Percentiles rank a stretch among this genome's conserved stretches.
These are phyloP conservation scores for Siniperca obscura DNA, from an alignment of 2,797 vertebrate species.

Conservation along the genomic window DNA sequence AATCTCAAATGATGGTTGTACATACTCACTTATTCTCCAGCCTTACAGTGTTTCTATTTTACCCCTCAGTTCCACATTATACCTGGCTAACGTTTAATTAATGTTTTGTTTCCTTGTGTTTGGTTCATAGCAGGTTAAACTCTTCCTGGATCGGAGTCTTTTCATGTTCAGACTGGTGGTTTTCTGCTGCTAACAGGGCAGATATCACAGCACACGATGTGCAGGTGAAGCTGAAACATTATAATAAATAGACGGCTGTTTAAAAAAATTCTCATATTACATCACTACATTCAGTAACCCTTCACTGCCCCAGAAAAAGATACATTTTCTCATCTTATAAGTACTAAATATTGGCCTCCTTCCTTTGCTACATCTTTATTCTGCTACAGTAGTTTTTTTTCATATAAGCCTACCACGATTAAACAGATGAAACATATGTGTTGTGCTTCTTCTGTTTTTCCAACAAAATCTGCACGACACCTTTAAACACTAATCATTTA, in stretches of 20 bases:
- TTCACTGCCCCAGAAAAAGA: conserved; percentile 9
- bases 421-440: conserved; percentile 13
- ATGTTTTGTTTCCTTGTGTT: not conserved
- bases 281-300: not conserved
- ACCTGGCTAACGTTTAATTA: not conserved
- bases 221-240: conserved; percentile 10
- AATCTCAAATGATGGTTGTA: not conserved
- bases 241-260: not conserved
- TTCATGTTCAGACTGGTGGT: not conserved
- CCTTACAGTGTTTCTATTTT: not conserved
- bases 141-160: not conserved
- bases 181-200: not conserved
- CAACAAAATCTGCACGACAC: not conserved
- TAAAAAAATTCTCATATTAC: conserved; percentile 15
- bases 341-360: not conserved
- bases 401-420: not conserved
- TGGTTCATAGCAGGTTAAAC: not conserved
- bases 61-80: not conserved
- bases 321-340: conserved; percentile 1
- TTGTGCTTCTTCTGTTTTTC: not conserved
- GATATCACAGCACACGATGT: not conserved
- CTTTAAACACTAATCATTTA: not conserved
- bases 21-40: not conserved
- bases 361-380: conserved; percentile 12
- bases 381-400: conserved; percentile 11